phyloP scores from a whole-genome alignment of 2,113 vertebrate species.

The Ammodytes dubius region DNA sequence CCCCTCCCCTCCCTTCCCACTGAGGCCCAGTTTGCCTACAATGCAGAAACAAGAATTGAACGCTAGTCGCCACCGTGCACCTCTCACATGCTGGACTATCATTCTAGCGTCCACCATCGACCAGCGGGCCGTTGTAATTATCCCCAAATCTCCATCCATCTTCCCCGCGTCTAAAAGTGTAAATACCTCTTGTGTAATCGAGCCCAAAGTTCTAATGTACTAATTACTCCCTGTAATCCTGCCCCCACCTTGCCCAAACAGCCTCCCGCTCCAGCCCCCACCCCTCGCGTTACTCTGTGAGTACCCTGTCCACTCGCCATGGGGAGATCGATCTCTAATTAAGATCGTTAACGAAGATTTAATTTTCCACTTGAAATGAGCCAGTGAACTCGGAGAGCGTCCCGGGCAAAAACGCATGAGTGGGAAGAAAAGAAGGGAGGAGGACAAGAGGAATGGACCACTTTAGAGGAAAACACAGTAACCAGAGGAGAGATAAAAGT shows the following conservation, averaged over 20 bases:
- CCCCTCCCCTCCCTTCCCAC: neutral
- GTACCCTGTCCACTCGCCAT: constrained; percentile 80
- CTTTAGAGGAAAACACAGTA: neutral
- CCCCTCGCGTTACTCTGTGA: constrained; percentile 72
- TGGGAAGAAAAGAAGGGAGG: neutral
- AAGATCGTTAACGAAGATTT: constrained; percentile 88
- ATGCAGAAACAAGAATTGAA: neutral
- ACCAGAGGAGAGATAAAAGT: constrained; percentile 28
- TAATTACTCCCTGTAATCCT: constrained; percentile 72
- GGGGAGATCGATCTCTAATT: constrained; percentile 86
- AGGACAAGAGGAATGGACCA: neutral
- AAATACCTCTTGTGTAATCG: constrained; percentile 73
- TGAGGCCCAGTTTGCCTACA: constrained; percentile 3
- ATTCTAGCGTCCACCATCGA: constrained; percentile 21
- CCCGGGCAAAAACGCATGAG: constrained; percentile 51
- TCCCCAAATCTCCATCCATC: constrained; percentile 15
- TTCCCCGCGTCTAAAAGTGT: constrained; percentile 50
- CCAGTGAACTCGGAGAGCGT: constrained; percentile 64
- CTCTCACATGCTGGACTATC: constrained; percentile 7
- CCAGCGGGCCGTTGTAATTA: constrained; percentile 52
- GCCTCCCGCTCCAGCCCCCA: constrained; percentile 68
- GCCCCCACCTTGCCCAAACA: constrained; percentile 45
- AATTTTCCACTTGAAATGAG: constrained; percentile 84
- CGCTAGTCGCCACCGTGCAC: neutral
- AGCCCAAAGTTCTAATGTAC: constrained; percentile 64